Conservation (phyloP, 2,888 invertebrate species). For the Eubasilissa splendida region DNA sequence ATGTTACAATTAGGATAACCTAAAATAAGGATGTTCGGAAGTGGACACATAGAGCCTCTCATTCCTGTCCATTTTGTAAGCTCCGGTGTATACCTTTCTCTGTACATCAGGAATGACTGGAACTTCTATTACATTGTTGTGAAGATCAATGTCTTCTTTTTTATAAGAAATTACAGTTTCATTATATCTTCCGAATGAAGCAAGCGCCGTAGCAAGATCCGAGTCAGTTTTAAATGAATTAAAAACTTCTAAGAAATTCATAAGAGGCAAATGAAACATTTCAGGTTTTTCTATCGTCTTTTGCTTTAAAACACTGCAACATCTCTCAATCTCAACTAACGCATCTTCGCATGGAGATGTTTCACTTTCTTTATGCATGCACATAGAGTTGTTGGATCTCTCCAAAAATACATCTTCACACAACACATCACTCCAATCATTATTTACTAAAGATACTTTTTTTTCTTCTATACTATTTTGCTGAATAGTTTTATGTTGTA, state of each 20-base stretch:
- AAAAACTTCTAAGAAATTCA: constrained; percentile 42
- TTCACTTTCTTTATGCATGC: constrained; percentile 33
- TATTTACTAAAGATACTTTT: constrained; percentile 33
- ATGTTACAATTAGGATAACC: constrained; percentile 8
- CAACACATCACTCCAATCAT: constrained; percentile 35
- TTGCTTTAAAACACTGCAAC: constrained; percentile 33
- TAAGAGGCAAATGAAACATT: constrained; percentile 37
- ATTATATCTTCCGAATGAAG: constrained; percentile 32
- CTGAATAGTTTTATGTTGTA: background rate
- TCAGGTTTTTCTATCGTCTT: constrained; percentile 36
- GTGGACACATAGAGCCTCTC: constrained; percentile 22
- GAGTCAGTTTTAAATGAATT: constrained; percentile 30
- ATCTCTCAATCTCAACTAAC: constrained; percentile 22
- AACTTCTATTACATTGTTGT: constrained; percentile 1
- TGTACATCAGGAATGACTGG: constrained; percentile 7
- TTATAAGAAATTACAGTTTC: constrained; percentile 20
- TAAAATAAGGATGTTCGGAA: constrained; percentile 34
- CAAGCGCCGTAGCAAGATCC: constrained; percentile 19
- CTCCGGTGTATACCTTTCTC: background rate
- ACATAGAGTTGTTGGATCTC: constrained; percentile 36
- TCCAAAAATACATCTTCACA: constrained; percentile 47
- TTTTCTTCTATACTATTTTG: constrained; percentile 20
- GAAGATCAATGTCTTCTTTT: constrained; percentile 24
- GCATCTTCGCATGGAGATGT: constrained; percentile 17
- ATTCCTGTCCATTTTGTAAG: constrained; percentile 33